Conservation (phyloP, 2,113 vertebrate species). For the Zootoca vivipara region DNA sequence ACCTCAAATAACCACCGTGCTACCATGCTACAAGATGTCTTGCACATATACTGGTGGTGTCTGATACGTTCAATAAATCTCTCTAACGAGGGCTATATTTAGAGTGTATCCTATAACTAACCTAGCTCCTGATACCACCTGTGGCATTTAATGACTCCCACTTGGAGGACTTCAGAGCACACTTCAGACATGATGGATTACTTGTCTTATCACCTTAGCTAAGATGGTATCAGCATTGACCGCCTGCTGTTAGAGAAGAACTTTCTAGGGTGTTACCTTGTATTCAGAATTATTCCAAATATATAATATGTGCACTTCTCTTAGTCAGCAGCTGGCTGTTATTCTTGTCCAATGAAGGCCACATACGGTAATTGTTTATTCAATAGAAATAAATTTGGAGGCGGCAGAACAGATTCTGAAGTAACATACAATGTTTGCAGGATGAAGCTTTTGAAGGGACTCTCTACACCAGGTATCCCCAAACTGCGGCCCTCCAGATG, state of each 20-base stretch:
- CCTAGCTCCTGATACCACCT: slow-evolving; percentile 28
- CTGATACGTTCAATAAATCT: slow-evolving; percentile 41
- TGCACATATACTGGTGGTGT: slow-evolving; percentile 21
- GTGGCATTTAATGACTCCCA: slow-evolving; percentile 33
- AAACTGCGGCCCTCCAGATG: too few relatives aligned
- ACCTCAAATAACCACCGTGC: slow-evolving; percentile 1
- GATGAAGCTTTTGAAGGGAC: neutral
- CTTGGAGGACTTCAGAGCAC: slow-evolving; percentile 40
- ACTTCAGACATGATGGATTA: slow-evolving; percentile 5
- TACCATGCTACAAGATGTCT: neutral
- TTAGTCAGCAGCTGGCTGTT: neutral
- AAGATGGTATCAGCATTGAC: neutral
- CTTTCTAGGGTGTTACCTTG: neutral
- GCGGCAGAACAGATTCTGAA: neutral
- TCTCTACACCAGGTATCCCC: too few relatives aligned
- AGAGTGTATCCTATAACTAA: slow-evolving; percentile 52
- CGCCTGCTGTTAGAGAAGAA: neutral
- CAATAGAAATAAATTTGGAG: neutral
- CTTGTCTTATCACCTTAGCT: slow-evolving; percentile 6
- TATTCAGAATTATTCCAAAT: neutral
- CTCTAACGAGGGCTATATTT: slow-evolving; percentile 52
- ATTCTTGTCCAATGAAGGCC: neutral
- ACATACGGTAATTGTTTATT: neutral
- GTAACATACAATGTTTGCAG: neutral
- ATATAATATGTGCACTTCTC: neutral